phyloP scores from a whole-genome alignment of 2,797 vertebrate species.

The Limosa lapponica region DNA sequence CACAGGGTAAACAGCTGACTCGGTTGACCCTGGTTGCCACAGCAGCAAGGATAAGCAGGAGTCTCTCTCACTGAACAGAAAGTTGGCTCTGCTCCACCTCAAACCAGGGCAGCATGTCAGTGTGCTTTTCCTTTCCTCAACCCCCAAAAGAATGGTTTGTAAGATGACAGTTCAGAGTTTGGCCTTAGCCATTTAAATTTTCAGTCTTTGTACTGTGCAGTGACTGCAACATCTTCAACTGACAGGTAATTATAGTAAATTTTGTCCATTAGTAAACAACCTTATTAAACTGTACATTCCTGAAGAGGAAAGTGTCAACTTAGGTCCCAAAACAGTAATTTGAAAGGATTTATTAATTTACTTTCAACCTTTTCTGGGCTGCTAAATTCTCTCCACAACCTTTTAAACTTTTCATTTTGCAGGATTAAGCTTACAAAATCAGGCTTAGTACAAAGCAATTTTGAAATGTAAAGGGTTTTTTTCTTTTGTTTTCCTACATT shows the following conservation, averaged over 20 bases:
- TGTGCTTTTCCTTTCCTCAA: not conserved
- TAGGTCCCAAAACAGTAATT: not conserved
- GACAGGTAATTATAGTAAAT: not conserved
- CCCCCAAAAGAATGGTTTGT: fast-evolving
- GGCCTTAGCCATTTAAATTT: not conserved
- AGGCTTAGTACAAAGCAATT: not conserved
- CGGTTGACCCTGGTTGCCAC: too few relatives aligned
- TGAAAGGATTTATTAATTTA: not conserved
- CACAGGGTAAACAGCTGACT: too few relatives aligned
- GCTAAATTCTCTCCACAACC: not conserved
- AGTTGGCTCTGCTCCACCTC: too few relatives aligned
- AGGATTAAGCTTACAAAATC: not conserved
- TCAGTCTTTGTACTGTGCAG: not conserved
- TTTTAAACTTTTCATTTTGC: not conserved
- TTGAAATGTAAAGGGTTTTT: not conserved
- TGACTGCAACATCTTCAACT: not conserved
- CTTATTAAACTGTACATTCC: not conserved
- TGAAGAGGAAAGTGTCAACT: not conserved
- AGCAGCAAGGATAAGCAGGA: too few relatives aligned
- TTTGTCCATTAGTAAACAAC: not conserved
- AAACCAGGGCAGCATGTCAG: not conserved
- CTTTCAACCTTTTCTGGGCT: not conserved
- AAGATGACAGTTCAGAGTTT: not conserved
- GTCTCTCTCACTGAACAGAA: too few relatives aligned
- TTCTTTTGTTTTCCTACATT: not conserved